These are phyloP conservation scores for Glaucidium brasilianum DNA, from an alignment of 2,113 vertebrate species.

Conservation along the genomic window DNA sequence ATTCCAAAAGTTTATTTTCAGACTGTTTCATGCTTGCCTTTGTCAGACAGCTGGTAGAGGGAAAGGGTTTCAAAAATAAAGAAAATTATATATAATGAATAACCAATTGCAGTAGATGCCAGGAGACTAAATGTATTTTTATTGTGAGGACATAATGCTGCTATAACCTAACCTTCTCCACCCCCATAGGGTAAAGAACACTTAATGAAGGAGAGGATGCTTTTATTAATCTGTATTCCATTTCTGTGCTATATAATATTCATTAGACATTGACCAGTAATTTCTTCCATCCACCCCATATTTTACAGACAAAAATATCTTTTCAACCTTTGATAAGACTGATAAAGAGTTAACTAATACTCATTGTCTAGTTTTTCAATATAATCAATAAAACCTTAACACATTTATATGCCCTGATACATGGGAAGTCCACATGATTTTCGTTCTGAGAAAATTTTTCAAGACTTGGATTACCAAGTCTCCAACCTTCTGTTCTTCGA, in stretches of 20 bases:
- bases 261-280: neutral
- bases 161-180: slow-evolving; percentile 50
- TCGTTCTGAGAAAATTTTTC: neutral
- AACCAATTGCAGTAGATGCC: slow-evolving; percentile 20
- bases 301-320: neutral
- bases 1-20: slow-evolving; percentile 60
- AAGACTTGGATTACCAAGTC: neutral
- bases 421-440: neutral
- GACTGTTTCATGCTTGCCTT: slow-evolving; percentile 19
- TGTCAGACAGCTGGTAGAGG: slow-evolving; percentile 52
- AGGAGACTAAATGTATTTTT: slow-evolving; percentile 44
- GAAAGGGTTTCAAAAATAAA: slow-evolving; percentile 50
- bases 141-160: slow-evolving; percentile 39
- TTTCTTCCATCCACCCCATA: neutral
- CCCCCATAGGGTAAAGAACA: slow-evolving; percentile 37
- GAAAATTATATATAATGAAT: slow-evolving; percentile 60
- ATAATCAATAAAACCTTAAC: neutral
- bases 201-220: slow-evolving; percentile 22
- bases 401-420: neutral
- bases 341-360: neutral
- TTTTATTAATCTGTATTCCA: slow-evolving; percentile 1
- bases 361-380: neutral
- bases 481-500: slow-evolving; percentile 1
- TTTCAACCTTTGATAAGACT: neutral
- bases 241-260: slow-evolving; percentile 1